Conservation (phyloP, 1,140 invertebrate species). For the Trigoniulus corallinus region DNA sequence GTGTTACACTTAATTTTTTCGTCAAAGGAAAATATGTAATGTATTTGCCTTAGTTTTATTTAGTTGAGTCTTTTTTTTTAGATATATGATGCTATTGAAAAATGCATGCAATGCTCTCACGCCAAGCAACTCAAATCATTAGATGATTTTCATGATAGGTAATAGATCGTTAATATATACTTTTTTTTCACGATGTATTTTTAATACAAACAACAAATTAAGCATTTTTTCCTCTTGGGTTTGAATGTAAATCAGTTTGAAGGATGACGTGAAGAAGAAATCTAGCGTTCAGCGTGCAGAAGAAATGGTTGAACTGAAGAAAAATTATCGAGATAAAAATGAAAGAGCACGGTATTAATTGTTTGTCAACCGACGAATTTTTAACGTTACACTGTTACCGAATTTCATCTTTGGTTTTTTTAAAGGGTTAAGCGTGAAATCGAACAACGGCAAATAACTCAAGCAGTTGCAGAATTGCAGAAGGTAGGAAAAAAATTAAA, state of each 20-base stretch:
- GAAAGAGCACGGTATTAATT: slow-evolving; percentile 53
- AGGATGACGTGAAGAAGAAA: slow-evolving; percentile 60
- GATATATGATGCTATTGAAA: slow-evolving; percentile 45
- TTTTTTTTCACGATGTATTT: not conserved
- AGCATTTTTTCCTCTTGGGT: too few species aligned
- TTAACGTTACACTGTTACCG: not conserved
- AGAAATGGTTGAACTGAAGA: slow-evolving; percentile 64
- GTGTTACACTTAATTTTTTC: slow-evolving; percentile 5
- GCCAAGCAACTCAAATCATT: slow-evolving; percentile 51
- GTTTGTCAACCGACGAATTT: not conserved
- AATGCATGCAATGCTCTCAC: slow-evolving; percentile 59
- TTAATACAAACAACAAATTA: not conserved
- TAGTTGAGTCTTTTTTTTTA: slow-evolving; percentile 11
- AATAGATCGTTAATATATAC: not conserved
- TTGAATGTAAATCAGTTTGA: too few species aligned
- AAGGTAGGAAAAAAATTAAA: too few species aligned
- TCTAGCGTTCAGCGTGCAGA: slow-evolving; percentile 62
- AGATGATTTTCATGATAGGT: slow-evolving; percentile 24
- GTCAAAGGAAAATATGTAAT: slow-evolving; percentile 4
- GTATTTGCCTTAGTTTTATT: not conserved
- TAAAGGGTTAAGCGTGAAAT: slow-evolving; percentile 51
- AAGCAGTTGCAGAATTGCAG: not conserved
- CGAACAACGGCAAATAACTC: slow-evolving; percentile 27
- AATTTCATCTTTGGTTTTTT: slow-evolving; percentile 6
- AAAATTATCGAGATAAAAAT: slow-evolving; percentile 70